Evolutionary conservation across 2,113 vertebrate genomes (phyloP).

Genomic region (Girardinichthys multiradiatus): DNA sequence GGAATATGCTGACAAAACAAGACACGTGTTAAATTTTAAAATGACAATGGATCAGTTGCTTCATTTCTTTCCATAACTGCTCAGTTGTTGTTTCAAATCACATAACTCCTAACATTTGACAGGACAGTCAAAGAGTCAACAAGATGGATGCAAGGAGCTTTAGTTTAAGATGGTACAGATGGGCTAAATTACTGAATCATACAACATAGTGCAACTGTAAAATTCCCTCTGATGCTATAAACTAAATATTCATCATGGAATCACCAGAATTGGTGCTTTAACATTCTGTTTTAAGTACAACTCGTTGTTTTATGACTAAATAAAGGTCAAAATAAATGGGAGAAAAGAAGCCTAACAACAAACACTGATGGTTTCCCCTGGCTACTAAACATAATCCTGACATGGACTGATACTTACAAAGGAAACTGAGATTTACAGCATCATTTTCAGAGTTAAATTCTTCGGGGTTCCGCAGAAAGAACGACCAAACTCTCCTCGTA

Average conservation of each 20-base stretch:
- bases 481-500: conserved; percentile 50
- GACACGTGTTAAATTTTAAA: background rate
- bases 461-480: conserved; percentile 51
- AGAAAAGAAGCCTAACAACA: background rate
- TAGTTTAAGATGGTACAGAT: background rate
- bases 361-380: background rate
- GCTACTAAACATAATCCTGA: background rate
- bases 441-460: conserved; percentile 64
- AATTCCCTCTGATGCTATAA: background rate
- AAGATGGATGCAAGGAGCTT: background rate
- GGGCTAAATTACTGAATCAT: background rate
- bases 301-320: background rate
- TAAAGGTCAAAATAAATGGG: background rate
- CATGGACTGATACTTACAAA: conserved; percentile 68
- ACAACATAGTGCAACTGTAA: background rate
- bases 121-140: background rate
- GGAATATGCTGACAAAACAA: conserved; percentile 23
- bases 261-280: background rate
- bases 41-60: background rate
- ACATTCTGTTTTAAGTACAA: background rate
- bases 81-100: background rate
- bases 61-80: background rate
- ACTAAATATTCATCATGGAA: background rate
- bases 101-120: background rate
- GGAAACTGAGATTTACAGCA: conserved; percentile 75